These are phyloP conservation scores for Characodon lateralis DNA, from an alignment of 2,797 vertebrate species.

Conservation along the genomic window DNA sequence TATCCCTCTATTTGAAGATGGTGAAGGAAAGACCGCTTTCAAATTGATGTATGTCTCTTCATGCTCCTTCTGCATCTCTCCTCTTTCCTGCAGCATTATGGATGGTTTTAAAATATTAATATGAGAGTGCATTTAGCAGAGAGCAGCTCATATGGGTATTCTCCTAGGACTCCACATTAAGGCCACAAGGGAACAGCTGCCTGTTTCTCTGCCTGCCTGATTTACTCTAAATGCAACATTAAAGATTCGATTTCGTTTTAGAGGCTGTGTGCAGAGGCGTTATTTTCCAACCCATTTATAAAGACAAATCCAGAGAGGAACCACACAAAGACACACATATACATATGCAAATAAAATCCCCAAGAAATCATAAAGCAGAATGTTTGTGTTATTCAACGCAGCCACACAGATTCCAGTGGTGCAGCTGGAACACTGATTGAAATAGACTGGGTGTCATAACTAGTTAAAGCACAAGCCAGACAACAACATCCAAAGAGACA, in stretches of 20 bases:
- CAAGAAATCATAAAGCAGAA: slow-evolving; percentile 11
- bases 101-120: slow-evolving; percentile 99
- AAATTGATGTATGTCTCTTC: slow-evolving; percentile 98
- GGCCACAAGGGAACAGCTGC: slow-evolving; percentile 93
- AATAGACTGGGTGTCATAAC: slow-evolving; percentile 90
- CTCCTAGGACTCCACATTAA: slow-evolving; percentile 89
- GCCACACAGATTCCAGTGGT: slow-evolving; percentile 19
- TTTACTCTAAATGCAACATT: slow-evolving; percentile 97
- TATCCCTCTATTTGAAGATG: slow-evolving; percentile 91
- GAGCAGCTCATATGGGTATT: slow-evolving; percentile 91
- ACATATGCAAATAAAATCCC: background rate
- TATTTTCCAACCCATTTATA: slow-evolving; percentile 10
- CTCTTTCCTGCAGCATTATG: slow-evolving; percentile 91
- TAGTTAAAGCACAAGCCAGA: slow-evolving; percentile 85
- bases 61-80: slow-evolving; percentile 53
- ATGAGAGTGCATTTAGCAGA: slow-evolving; percentile 99
- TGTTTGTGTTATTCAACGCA: background rate
- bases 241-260: slow-evolving; percentile 82
- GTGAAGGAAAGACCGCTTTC: slow-evolving; percentile 88
- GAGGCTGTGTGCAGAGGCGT: slow-evolving; percentile 74
- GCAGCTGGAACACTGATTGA: slow-evolving; percentile 83
- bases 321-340: background rate
- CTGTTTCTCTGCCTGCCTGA: slow-evolving; percentile 87
- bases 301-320: background rate
- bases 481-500: slow-evolving; percentile 81